Conservation (phyloP, 2,797 vertebrate species). For the Eutrigla gurnardus region DNA sequence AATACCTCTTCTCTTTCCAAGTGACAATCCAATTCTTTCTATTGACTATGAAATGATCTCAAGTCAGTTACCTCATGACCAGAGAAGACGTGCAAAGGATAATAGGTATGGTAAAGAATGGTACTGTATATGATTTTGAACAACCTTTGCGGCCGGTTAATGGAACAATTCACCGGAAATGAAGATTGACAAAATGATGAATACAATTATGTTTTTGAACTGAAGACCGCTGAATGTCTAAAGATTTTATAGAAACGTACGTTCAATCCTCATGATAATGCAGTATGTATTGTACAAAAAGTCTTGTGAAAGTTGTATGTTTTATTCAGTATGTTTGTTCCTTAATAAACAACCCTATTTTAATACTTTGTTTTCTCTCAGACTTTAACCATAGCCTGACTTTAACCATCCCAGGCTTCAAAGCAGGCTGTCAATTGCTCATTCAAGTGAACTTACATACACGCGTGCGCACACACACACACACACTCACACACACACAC, state of each 20-base stretch:
- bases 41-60: conserved; percentile 74
- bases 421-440: not conserved
- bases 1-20: conserved; percentile 81
- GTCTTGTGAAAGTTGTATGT: conserved; percentile 81
- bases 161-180: conserved; percentile 56
- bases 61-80: conserved; percentile 78
- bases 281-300: conserved; percentile 79
- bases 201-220: conserved; percentile 74
- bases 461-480: too few species aligned
- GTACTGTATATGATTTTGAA: conserved; percentile 43
- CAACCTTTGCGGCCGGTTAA: conserved; percentile 47
- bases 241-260: conserved; percentile 80
- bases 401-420: not conserved
- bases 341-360: conserved; percentile 81
- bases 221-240: conserved; percentile 84
- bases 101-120: conserved; percentile 36
- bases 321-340: conserved; percentile 79
- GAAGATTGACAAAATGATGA: conserved; percentile 58
- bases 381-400: conserved; percentile 26
- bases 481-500: conserved; percentile 6
- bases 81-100: conserved; percentile 58
- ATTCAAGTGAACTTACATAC: not conserved
- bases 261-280: conserved; percentile 78
- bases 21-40: conserved; percentile 80
- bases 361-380: conserved; percentile 67